These are phyloP conservation scores for Halocynthia roretzi DNA, from an alignment of 23 tunicate genomes.

Conservation along the genomic window DNA sequence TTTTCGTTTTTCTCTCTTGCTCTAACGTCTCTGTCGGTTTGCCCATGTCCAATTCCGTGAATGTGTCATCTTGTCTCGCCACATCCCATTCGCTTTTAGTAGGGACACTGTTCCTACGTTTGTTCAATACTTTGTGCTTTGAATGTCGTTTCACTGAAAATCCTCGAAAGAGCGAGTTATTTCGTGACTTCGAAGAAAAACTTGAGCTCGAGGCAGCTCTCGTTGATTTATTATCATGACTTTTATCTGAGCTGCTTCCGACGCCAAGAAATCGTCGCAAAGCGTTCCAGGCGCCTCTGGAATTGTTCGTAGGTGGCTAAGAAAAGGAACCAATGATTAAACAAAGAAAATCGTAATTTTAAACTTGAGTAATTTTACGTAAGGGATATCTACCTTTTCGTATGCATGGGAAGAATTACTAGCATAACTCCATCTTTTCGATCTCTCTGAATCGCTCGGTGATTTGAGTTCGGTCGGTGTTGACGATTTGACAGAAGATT, in stretches of 20 bases:
- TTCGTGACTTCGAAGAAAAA: slow-evolving; percentile 22
- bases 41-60: neutral
- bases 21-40: slow-evolving; percentile 2
- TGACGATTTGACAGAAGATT: too few relatives aligned
- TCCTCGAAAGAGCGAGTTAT: slow-evolving; percentile 48
- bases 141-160: slow-evolving; percentile 36
- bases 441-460: too few relatives aligned
- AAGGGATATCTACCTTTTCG: slow-evolving; percentile 53
- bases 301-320: slow-evolving; percentile 28
- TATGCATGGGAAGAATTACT: slow-evolving; percentile 53
- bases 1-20: neutral
- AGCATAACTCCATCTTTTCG: slow-evolving; percentile 38
- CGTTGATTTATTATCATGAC: neutral
- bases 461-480: too few relatives aligned
- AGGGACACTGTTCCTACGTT: slow-evolving; percentile 60
- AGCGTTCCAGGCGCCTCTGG: slow-evolving; percentile 70
- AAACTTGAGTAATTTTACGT: neutral
- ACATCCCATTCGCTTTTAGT: slow-evolving; percentile 61
- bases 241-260: slow-evolving; percentile 6
- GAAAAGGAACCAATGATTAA: slow-evolving; percentile 1
- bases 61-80: neutral
- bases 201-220: neutral
- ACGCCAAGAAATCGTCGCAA: slow-evolving; percentile 50
- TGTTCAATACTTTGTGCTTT: neutral
- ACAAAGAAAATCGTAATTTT: neutral